These are phyloP conservation scores for Panagrolaimus sp. DNA, from an alignment of 1,140 invertebrate genomes.

Conservation along the genomic window DNA sequence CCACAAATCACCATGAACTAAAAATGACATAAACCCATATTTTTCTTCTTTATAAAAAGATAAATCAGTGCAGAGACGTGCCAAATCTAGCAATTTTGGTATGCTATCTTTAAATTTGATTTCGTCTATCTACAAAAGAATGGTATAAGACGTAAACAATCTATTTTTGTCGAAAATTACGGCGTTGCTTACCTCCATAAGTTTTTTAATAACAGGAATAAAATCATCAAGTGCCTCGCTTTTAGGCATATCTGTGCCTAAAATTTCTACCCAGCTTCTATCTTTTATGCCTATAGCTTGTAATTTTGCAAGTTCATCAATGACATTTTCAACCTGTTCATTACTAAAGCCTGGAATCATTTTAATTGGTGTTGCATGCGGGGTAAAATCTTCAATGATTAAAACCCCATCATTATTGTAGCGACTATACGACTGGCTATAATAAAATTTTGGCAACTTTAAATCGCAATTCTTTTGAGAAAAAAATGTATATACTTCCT, in stretches of 20 bases:
- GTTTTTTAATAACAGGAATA: neutral
- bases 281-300: conserved; percentile 32
- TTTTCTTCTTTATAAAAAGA: conserved; percentile 17
- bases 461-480: neutral
- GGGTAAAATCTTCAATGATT: conserved; percentile 41
- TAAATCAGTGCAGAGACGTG: no score
- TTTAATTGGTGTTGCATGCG: conserved; percentile 13
- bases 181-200: conserved; percentile 18
- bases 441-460: conserved; percentile 38
- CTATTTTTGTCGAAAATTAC: conserved; percentile 13
- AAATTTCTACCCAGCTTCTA: conserved; percentile 23
- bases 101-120: conserved; percentile 28
- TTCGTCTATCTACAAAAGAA: conserved; percentile 39
- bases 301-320: conserved; percentile 31
- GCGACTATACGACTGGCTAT: conserved; percentile 29
- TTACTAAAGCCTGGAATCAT: conserved; percentile 40
- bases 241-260: neutral
- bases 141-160: neutral
- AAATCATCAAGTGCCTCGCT: neutral
- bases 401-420: conserved; percentile 34
- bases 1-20: conserved; percentile 44
- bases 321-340: conserved; percentile 31
- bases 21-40: conserved; percentile 33
- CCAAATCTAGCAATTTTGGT: conserved; percentile 9
- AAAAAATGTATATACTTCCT: neutral